Conservation (phyloP, 2,113 vertebrate genomes). For the Nesogale talazaci region DNA sequence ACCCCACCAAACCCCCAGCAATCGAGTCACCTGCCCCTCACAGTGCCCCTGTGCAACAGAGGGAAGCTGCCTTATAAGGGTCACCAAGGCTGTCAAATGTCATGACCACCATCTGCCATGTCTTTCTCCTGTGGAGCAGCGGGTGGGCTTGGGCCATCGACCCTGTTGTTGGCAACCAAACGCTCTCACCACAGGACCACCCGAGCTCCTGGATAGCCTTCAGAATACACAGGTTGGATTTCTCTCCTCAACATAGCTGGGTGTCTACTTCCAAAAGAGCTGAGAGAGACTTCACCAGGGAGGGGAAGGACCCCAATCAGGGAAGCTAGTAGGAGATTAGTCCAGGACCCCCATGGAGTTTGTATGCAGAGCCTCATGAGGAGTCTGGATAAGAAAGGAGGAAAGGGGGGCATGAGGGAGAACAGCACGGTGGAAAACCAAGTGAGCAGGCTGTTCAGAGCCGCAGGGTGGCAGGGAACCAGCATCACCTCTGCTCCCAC, state of each 20-base stretch:
- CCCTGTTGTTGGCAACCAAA: background rate
- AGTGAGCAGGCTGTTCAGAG: background rate
- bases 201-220: background rate
- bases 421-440: constrained; percentile 48
- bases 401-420: constrained; percentile 1
- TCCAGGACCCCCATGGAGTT: background rate
- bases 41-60: too few species aligned
- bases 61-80: too few species aligned
- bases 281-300: constrained; percentile 1
- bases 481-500: constrained; percentile 22
- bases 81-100: too few species aligned
- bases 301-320: background rate
- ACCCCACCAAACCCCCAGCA: too few species aligned
- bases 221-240: background rate
- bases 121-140: too few species aligned
- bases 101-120: too few species aligned
- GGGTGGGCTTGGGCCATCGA: background rate
- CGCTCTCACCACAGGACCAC: background rate
- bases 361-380: background rate
- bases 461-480: constrained; percentile 21
- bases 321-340: constrained; percentile 1
- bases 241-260: constrained; percentile 30
- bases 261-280: background rate
- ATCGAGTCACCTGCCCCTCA: too few species aligned
- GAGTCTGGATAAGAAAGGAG: constrained; percentile 16